These are phyloP conservation scores for Molossus alvarezi DNA, from an alignment of 2,797 vertebrate genomes.

Conservation along the genomic window DNA sequence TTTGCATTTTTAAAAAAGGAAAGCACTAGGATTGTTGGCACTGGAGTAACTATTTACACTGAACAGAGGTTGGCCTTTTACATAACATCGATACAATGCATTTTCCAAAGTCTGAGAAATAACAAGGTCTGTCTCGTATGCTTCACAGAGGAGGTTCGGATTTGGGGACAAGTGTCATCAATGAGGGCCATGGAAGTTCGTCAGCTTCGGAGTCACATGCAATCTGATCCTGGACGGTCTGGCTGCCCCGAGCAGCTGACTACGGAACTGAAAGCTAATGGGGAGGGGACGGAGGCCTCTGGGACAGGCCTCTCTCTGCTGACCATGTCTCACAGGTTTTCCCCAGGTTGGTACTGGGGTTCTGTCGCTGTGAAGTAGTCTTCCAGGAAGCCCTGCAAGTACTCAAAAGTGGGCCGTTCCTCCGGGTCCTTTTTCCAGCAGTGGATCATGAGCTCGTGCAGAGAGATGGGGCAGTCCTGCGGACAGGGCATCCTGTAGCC, in stretches of 20 bases:
- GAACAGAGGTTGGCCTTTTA: conserved; percentile 93
- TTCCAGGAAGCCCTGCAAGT: conserved; percentile 98
- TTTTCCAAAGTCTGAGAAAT: conserved; percentile 92
- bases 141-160: conserved; percentile 92
- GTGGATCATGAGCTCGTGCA: conserved; percentile 98
- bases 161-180: conserved; percentile 90
- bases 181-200: conserved; percentile 88
- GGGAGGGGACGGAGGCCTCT: conserved; percentile 78
- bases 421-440: conserved; percentile 99
- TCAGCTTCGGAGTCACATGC: conserved; percentile 89
- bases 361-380: conserved; percentile 99
- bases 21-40: conserved; percentile 93
- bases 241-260: conserved; percentile 85
- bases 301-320: conserved; percentile 82
- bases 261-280: conserved; percentile 87
- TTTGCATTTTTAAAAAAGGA: conserved; percentile 92
- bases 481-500: conserved; percentile 98
- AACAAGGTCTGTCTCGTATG: conserved; percentile 89
- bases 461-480: conserved; percentile 97
- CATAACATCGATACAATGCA: conserved; percentile 92
- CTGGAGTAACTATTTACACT: conserved; percentile 93
- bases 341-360: conserved; percentile 98
- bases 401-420: conserved; percentile 98
- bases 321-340: conserved; percentile 95
- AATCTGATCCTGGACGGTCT: conserved; percentile 88